Evolutionary conservation across 2,888 invertebrate genomes (phyloP).

Genomic region (Ornithoptera alexandrae): DNA sequence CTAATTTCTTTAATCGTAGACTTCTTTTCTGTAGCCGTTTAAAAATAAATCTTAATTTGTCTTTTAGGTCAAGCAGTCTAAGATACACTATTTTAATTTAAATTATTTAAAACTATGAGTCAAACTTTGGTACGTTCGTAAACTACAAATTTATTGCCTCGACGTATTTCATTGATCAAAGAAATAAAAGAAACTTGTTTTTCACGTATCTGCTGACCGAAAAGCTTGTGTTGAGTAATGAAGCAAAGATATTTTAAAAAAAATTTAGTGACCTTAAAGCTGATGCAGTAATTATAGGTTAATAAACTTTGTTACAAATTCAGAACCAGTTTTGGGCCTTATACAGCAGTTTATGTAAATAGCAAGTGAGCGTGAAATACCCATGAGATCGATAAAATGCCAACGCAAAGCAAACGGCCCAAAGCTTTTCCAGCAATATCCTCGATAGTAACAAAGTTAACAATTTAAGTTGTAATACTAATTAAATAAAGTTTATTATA

Average conservation of each 20-base stretch:
- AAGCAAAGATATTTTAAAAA: slow-evolving; percentile 1
- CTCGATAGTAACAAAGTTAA: neutral
- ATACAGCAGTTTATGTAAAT: slow-evolving; percentile 50
- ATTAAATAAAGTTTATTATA: slow-evolving; percentile 26
- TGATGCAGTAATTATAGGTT: slow-evolving; percentile 42
- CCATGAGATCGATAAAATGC: slow-evolving; percentile 40
- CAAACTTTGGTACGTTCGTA: neutral
- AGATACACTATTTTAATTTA: neutral
- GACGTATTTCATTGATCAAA: neutral
- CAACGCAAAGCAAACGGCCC: slow-evolving; percentile 30
- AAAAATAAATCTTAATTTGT: too few species aligned
- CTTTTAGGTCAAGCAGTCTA: too few species aligned
- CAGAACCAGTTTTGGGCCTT: slow-evolving; percentile 51
- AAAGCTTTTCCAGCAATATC: slow-evolving; percentile 14
- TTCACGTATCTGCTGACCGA: slow-evolving; percentile 3
- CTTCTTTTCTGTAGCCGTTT: too few species aligned
- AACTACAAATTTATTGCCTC: neutral
- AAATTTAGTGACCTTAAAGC: slow-evolving; percentile 12
- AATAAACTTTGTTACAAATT: slow-evolving; percentile 52
- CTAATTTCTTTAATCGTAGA: too few species aligned
- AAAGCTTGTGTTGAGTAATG: neutral
- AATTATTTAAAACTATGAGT: neutral
- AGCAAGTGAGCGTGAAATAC: slow-evolving; percentile 40
- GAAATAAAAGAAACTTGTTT: slow-evolving; percentile 5
- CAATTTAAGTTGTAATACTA: slow-evolving; percentile 24